Conservation (phyloP, 2,888 invertebrate genomes). For the Antitype chi region DNA sequence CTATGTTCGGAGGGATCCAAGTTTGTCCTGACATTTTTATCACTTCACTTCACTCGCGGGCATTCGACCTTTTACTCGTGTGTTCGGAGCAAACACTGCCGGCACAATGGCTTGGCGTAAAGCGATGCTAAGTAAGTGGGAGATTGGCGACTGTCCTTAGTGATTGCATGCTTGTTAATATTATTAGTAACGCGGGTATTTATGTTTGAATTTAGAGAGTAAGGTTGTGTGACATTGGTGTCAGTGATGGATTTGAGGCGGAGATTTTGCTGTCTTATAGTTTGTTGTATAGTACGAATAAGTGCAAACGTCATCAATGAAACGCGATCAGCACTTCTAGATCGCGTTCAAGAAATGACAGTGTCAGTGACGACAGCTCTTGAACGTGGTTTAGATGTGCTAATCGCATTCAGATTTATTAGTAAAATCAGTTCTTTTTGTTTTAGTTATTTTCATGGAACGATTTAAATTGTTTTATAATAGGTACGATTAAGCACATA, state of each 20-base stretch:
- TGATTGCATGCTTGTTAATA: constrained; percentile 43
- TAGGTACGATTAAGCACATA: not conserved
- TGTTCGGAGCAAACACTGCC: constrained; percentile 53
- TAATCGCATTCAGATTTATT: too few relatives aligned
- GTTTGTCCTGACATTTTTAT: constrained; percentile 73
- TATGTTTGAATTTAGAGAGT: constrained; percentile 51
- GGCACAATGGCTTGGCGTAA: constrained; percentile 50
- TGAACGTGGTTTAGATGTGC: too few relatives aligned
- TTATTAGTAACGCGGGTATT: constrained; percentile 33
- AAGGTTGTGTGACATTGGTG: constrained; percentile 39
- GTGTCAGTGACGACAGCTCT: too few relatives aligned
- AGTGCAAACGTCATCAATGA: too few relatives aligned
- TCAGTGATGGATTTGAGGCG: not conserved
- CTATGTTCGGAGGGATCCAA: constrained; percentile 91
- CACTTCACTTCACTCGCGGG: constrained; percentile 64
- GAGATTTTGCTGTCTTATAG: not conserved
- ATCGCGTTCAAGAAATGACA: too few relatives aligned
- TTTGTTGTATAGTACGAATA: not conserved
- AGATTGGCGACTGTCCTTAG: constrained; percentile 58
- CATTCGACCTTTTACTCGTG: constrained; percentile 51
- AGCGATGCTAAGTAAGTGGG: constrained; percentile 50
- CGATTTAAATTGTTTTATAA: not conserved
- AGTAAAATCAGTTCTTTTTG: too few relatives aligned
- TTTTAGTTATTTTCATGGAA: not conserved
- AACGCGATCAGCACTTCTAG: too few relatives aligned